Conservation (phyloP, 2,113 vertebrate species). For the Hassar affinis region DNA sequence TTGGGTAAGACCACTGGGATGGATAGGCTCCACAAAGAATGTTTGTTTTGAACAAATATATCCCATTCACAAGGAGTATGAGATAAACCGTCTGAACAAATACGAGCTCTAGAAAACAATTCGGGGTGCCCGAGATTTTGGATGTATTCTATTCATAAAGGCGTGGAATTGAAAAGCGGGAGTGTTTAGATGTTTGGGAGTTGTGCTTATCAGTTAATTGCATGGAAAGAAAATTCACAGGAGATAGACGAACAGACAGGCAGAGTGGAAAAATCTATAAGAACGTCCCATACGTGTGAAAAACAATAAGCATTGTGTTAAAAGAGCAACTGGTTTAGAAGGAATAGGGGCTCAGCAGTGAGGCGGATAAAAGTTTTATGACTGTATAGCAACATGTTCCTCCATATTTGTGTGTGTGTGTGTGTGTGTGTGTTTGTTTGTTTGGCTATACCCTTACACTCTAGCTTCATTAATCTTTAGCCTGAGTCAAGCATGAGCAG, state of each 20-base stretch:
- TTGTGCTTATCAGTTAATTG: conserved; percentile 74
- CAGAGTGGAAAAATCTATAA: background rate
- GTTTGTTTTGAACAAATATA: conserved; percentile 53
- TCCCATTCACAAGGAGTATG: conserved; percentile 50
- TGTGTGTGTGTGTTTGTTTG: conserved; percentile 34
- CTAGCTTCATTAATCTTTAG: conserved; percentile 55
- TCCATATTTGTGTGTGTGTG: conserved; percentile 1
- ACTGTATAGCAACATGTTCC: conserved; percentile 27
- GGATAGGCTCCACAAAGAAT: conserved; percentile 20
- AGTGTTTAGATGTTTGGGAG: conserved; percentile 54
- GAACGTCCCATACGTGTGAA: conserved; percentile 33
- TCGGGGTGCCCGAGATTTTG: conserved; percentile 37
- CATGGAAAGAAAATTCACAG: conserved; percentile 57
- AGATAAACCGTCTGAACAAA: conserved; percentile 52
- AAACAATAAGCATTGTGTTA: conserved; percentile 41
- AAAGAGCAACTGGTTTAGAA: background rate
- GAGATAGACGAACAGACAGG: conserved; percentile 44
- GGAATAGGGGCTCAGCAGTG: background rate
- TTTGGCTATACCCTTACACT: conserved; percentile 9
- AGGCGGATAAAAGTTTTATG: conserved; percentile 46
- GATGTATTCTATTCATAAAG: conserved; percentile 52
- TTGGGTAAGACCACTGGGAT: conserved; percentile 10
- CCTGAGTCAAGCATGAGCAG: conserved; percentile 44
- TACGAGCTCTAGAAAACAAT: conserved; percentile 44
- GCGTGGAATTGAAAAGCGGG: conserved; percentile 51